Base-by-base conservation (phyloP, 2,797 vertebrate species). In the Stomatorhinus walkeri region DNA sequence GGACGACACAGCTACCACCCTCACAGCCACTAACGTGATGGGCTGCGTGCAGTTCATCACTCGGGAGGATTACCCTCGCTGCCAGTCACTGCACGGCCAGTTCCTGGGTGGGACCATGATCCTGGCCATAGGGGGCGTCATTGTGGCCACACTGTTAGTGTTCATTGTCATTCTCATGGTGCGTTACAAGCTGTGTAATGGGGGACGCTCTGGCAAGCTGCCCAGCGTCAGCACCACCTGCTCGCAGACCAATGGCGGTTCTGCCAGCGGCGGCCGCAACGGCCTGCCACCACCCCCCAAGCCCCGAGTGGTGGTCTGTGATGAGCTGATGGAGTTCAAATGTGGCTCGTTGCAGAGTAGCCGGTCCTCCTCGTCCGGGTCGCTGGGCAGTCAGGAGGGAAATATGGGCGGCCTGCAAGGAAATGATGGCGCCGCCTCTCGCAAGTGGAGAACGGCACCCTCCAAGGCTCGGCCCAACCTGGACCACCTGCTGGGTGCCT, bases 91-190 rank as follows among this genome's bases (percentile, higher is more conserved):
- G 92, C 97, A 97, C 94, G 97, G 98, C 90, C 97, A 98, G 90
- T 97, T 99, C 92, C 94, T 99, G 90, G 98, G 98, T 0, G 98
- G 98, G 40, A 99, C 98, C 89, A 97, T 99, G 97, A 99, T 99
- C 92, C 95, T 99, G 90, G 95, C 98, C 90, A 97, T 99, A 0
- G 98, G 98, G 5, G 98, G 98, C 89, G 95, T 99, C 91, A 98
- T 99, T 4, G 98, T 99, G 91, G 97, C 97, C 19, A 99, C 97
- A 0, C 94, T 99, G 43, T 92, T 99, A 92, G 97, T 99, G 87
- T 99, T 99, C 92, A 98, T 99, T 43, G 94, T 99, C 90, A 97
- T 99, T 87, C 97, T 99, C 85, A 98, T 99, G 98, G 98, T 99
- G 85, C 97, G 98, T 85, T 99, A 99, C 86, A 98, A 98, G 89